phyloP scores from a whole-genome alignment of 2,113 vertebrate genomes.

The Uropsilus gracilis region DNA sequence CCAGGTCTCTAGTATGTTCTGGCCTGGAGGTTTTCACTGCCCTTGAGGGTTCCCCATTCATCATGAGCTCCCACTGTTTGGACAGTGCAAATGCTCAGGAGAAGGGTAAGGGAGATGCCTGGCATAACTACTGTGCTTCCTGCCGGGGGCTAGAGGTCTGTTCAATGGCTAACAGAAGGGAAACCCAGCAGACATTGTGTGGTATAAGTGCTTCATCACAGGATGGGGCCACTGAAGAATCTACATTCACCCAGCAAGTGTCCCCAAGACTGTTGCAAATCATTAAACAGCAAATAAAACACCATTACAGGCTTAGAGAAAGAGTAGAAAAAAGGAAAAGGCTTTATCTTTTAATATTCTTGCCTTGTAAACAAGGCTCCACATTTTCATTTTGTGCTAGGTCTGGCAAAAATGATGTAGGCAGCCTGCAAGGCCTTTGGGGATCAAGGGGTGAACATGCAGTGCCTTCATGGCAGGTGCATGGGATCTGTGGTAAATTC shows the following conservation, averaged over 20 bases:
- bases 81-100: no score
- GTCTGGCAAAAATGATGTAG: neutral
- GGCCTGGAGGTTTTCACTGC: neutral
- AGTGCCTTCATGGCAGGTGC: neutral
- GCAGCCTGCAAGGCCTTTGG: neutral
- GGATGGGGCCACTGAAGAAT: neutral
- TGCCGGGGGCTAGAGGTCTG: neutral
- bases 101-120: neutral
- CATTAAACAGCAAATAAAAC: neutral
- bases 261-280: neutral
- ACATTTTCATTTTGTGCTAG: neutral
- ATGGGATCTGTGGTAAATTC: neutral
- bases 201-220: neutral
- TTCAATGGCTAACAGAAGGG: neutral
- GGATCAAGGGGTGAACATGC: constrained; percentile 26
- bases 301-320: neutral
- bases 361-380: neutral
- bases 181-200: neutral
- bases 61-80: neutral
- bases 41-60: no score
- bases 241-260: neutral
- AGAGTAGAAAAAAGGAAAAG: neutral
- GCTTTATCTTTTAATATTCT: neutral
- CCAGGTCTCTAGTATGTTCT: neutral
- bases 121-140: neutral